These are phyloP conservation scores for Dendrolimus pini DNA, from an alignment of 2,888 invertebrate genomes.

Conservation along the genomic window DNA sequence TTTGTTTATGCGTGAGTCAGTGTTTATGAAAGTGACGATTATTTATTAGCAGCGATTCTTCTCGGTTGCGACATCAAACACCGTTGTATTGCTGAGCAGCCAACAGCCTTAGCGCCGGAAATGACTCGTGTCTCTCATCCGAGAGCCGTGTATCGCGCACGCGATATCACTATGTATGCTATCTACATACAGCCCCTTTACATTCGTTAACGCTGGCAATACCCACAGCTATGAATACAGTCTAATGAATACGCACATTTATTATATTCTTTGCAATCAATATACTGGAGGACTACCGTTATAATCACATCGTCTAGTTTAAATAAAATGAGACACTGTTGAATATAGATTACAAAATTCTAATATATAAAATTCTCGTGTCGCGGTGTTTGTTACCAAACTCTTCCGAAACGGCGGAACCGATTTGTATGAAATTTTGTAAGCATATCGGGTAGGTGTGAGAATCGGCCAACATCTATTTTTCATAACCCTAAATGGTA, in stretches of 20 bases:
- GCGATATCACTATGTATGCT: slow-evolving; percentile 26
- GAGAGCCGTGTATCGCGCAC: slow-evolving; percentile 40
- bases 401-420: no score
- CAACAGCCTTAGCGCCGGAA: slow-evolving; percentile 51
- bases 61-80: slow-evolving; percentile 42
- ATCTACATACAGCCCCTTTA: not conserved
- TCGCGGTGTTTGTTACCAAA: no score
- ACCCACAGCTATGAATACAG: not conserved
- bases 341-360: no score
- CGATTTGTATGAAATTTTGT: no score
- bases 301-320: no score
- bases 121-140: slow-evolving; percentile 58
- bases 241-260: not conserved
- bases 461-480: no score
- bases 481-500: no score
- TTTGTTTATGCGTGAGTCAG: slow-evolving; percentile 53
- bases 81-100: slow-evolving; percentile 11
- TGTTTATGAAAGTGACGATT: slow-evolving; percentile 63
- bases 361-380: no score
- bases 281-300: not conserved
- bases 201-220: not conserved
- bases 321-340: no score
- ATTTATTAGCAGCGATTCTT: slow-evolving; percentile 67
- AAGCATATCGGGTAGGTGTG: no score
- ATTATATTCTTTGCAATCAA: not conserved